A percentile compares a stretch with the other conserved stretches of the same genome.
Evolutionary conservation across 2,888 invertebrate species (phyloP).

Genomic region (Lasioglossum figueresi): DNA sequence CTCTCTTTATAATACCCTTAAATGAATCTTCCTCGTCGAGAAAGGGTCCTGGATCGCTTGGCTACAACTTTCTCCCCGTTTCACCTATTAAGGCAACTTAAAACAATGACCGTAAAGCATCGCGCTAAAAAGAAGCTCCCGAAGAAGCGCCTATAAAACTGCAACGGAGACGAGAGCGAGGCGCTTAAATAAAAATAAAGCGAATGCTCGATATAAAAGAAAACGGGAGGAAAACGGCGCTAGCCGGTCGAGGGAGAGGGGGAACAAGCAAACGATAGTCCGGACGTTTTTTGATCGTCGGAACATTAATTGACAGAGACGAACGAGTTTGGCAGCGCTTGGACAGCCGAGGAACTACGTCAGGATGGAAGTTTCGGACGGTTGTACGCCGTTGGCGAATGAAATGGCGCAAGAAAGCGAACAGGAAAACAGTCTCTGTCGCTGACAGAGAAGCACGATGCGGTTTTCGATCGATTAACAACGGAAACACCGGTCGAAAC

Average conservation of each 20-base stretch:
- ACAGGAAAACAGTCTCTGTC: slow-evolving; percentile 5
- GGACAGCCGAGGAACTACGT: background rate
- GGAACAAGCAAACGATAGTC: background rate
- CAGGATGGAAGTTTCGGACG: background rate
- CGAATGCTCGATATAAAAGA: background rate
- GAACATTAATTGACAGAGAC: slow-evolving; percentile 1
- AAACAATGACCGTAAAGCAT: slow-evolving; percentile 5
- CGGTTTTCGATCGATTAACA: slow-evolving; percentile 4
- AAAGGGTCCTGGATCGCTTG: background rate
- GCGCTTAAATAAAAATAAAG: background rate
- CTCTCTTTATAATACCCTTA: background rate
- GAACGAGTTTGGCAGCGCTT: background rate
- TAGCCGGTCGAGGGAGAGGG: background rate
- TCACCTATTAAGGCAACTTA: background rate
- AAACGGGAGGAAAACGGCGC: background rate
- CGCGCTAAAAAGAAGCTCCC: background rate
- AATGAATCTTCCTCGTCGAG: background rate
- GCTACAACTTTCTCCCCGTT: slow-evolving; percentile 7
- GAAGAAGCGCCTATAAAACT: background rate
- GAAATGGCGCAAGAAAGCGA: slow-evolving; percentile 34
- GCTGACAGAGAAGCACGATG: background rate
- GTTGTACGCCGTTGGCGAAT: slow-evolving; percentile 55
- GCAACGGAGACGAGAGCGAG: background rate
- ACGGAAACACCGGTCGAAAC: background rate
- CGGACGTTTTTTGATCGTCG: background rate